Evolutionary conservation across 2,888 invertebrate genomes (phyloP), one percentile per base, ranked within the genome.

Genomic region (Parascotia fuliginaria): DNA sequence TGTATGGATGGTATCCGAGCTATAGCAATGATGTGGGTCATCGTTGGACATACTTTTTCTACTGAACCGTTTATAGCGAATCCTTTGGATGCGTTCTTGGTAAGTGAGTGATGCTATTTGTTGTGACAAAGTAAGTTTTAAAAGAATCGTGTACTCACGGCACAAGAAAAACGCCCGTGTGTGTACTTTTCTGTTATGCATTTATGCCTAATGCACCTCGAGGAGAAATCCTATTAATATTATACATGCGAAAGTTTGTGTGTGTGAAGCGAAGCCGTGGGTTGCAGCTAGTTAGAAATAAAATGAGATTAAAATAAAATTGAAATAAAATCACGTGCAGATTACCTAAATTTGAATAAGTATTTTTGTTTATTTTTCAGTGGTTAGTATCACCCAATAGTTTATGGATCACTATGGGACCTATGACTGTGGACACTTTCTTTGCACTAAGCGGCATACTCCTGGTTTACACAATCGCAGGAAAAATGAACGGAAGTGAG

Each of bases 371-470:
- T 7, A 24, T 6, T 3, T 24, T 60, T 42, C 42, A 70, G 67
- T 65, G 59, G 63, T 4, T 59, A 19, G 4, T 22, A 24, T 51
- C 56, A 9, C 40, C 45, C 6, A 7, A 53, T 11, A 52, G 72
- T 64, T 77, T 85, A 72, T 93, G 72, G 93, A 83, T 65, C 62
- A 68, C 76, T n/a, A 56, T 77, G 0, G 82, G 73, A 1, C 74
- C 92, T 2, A 85, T 93, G 0, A 89, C 94, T 9, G 95, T 95
- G 0, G 95, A 95, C 60, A 93, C 94, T 0, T 95, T 95, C 75
- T 94, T 95, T 67, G 58, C 77, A 38, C 48, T 87, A 15, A 75
- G 75, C 38, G 87, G 86, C 7, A 41, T 87, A 6, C 62, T 87
- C 0, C 38, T 85, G 0, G 84, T 86, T 1, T 87, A 87, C 15